Base-by-base conservation (phyloP, 2,888 invertebrate species). In the Pyrgus malvae region DNA sequence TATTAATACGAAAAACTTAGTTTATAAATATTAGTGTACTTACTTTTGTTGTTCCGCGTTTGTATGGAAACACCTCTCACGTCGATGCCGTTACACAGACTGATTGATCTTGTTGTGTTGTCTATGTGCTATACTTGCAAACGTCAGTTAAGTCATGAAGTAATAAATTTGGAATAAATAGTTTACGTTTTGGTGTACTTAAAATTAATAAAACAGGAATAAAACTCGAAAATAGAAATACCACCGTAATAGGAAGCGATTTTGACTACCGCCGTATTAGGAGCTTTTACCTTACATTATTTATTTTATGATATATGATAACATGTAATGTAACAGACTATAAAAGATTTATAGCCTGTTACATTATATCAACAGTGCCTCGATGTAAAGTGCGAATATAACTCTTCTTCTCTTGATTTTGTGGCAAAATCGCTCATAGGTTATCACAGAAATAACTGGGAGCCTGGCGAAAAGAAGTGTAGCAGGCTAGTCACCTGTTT, bases 211-310 rank as follows among this genome's bases (percentile, higher is more conserved):
- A 38, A 38, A 38, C 38, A 35, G 38, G 40, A 49, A 49, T 56
- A 56, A 49, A 49, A 56, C 56, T 14, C 38, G 49, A 56, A 50
- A 45, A 56, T 44, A 50, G 40, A 49, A 56, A 45, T 50, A 45
- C 44, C 56, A 56, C 49, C 56, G 49, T 56, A 45, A 50, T 56
- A 50, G 56, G 49, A 56, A 50, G 25, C 56, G 44, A 55, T 55
- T 55, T 55, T 49, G 55, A 44, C 55, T 44, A 55, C 55, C 55
- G 35, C 55, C 48, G 49, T 56, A 49, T 40, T 50, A 55, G 44
- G 45, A 45, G 41, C 40, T 17, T 55, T 55, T 55, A 55, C 35
- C 55, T 55, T 55, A 23, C 7, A 23, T 23, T n/a, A n/a, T n/a
- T n/a, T n/a, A n/a, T n/a, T n/a, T n/a, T n/a, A n/a, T n/a, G n/a